Base-by-base conservation (phyloP, 1,140 invertebrate species). In the Hermatobates lingyangjiaoensis region DNA sequence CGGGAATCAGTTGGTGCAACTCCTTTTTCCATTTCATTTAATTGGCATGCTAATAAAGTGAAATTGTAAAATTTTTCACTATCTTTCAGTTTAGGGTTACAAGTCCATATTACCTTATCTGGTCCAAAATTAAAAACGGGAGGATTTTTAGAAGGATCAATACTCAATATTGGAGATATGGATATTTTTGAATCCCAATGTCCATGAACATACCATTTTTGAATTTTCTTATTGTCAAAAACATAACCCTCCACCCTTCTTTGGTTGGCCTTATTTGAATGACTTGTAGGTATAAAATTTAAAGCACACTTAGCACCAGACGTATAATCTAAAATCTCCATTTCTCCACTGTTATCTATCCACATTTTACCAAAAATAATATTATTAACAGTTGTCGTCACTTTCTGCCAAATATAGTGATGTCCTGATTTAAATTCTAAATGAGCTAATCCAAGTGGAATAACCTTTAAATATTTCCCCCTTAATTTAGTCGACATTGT, bases 401-500 rank as follows among this genome's bases (percentile, higher is more conserved):
- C 90, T 72, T 98, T 98, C 50, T 87, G 74, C 91, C 94, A 99
- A 4, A 89, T 89, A 65, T 93, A 98, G 63, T 92, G 87, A 69
- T 91, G 80, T 15, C 81, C 79, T 5, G 65, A 65, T n/a, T 68
- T 65, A 64, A 93, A 92, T 58, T 81, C 74, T 21, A 90, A 74
- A 62, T 87, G 83, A 38, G 82, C 78, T 51, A 76, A 84, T 54
- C 92, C 94, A 59, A 89, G 70, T 23, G 94, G 93, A 61, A 90
- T 85, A 28, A 94, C 76, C 65, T 85, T 82, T 47, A 98, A 74
- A 70, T 97, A 97, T 72, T 96, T 96, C 57, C 95, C 95, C 45
- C 92, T 75, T 66, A 98, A 98, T 73, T 96, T 96, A 60, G 88
- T 93, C 39, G 88, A 87, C 87, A 97, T 94, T 30, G 90, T 89